A percentile compares a stretch with the other conserved stretches of the same genome.
Conservation (phyloP, 1,140 invertebrate species). For the Neoseiulus cucumeris region DNA sequence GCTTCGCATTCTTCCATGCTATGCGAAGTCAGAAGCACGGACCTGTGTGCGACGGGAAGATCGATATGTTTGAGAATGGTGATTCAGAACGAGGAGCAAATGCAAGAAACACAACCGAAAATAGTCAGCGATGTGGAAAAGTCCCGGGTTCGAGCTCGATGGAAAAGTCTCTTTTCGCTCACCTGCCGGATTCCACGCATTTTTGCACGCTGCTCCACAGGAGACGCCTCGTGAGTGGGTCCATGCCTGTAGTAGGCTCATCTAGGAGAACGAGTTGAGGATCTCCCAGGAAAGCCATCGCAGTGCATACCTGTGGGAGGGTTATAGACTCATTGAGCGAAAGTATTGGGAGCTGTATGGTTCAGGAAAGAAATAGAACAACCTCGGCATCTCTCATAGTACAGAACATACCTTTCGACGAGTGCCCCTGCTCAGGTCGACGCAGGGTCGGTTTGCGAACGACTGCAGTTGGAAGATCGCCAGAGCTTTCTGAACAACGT, state of each 20-base stretch:
- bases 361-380: too few species aligned
- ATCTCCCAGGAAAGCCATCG: slow-evolving; percentile 30
- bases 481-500: slow-evolving; percentile 25
- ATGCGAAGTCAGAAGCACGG: slow-evolving; percentile 25
- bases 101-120: too few species aligned
- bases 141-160: too few species aligned
- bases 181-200: slow-evolving; percentile 16
- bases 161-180: too few species aligned
- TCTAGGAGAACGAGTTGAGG: slow-evolving; percentile 30
- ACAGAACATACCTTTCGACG: slow-evolving; percentile 25
- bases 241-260: slow-evolving; percentile 34
- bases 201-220: slow-evolving; percentile 27
- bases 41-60: slow-evolving; percentile 13
- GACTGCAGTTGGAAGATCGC: slow-evolving; percentile 22
- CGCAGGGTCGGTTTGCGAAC: slow-evolving; percentile 24
- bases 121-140: too few species aligned
- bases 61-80: too few species aligned
- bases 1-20: slow-evolving; percentile 25
- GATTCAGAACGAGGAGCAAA: too few species aligned
- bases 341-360: too few species aligned
- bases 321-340: too few species aligned
- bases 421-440: slow-evolving; percentile 30
- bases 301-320: slow-evolving; percentile 23
- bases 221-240: slow-evolving; percentile 27
- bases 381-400: too few species aligned